These are phyloP conservation scores for Ahaetulla prasina DNA, from an alignment of 2,113 vertebrate species.

Conservation along the genomic window DNA sequence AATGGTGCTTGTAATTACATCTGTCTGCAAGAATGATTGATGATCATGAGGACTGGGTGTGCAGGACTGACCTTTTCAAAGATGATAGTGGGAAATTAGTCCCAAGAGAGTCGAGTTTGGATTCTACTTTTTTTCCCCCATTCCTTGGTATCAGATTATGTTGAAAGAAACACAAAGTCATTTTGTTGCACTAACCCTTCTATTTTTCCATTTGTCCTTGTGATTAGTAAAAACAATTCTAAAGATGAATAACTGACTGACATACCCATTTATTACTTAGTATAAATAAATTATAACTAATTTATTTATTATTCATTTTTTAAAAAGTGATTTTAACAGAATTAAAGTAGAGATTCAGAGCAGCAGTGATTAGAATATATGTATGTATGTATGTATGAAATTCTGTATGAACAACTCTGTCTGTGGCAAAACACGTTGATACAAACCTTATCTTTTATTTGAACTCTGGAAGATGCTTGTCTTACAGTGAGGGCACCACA, in stretches of 20 bases:
- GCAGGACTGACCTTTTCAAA: neutral
- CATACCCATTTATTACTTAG: neutral
- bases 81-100: neutral
- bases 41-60: neutral
- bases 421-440: neutral
- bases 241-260: neutral
- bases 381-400: too few relatives aligned
- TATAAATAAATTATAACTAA: neutral
- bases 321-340: neutral
- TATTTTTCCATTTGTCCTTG: neutral
- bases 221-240: neutral
- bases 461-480: neutral
- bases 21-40: constrained; percentile 28
- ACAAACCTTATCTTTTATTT: neutral
- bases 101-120: neutral
- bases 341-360: neutral
- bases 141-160: neutral
- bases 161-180: neutral
- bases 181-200: neutral
- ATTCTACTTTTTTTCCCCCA: neutral
- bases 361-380: neutral
- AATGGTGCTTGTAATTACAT: constrained; percentile 23
- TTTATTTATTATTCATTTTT: too few relatives aligned
- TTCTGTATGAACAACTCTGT: neutral
- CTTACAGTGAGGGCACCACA: neutral